These are phyloP conservation scores for Anthoscopus minutus DNA, from an alignment of 2,113 vertebrate genomes.

Conservation along the genomic window DNA sequence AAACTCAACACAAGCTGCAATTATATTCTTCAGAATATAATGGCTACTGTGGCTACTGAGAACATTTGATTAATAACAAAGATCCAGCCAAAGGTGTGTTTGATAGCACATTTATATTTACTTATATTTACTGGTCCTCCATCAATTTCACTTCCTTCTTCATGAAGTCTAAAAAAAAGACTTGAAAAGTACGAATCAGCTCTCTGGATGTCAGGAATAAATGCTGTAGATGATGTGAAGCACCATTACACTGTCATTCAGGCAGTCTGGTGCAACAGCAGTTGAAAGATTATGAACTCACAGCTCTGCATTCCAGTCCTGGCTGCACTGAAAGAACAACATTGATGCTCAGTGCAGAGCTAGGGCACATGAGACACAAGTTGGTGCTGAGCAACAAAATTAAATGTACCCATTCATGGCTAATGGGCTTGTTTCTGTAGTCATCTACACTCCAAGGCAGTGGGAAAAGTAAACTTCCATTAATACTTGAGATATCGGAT, in stretches of 20 bases:
- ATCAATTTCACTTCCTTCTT: neutral
- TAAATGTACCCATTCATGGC: neutral
- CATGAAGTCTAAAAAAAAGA: neutral
- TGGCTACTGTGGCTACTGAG: neutral
- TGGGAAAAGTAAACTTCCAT: neutral
- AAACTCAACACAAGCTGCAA: neutral
- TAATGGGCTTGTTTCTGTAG: neutral
- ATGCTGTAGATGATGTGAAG: neutral
- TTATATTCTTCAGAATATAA: neutral
- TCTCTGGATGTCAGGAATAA: neutral
- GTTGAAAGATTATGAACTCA: neutral
- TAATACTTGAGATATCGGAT: neutral
- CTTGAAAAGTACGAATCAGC: neutral
- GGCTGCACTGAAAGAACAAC: neutral
- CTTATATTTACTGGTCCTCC: neutral
- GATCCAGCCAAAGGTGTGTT: neutral
- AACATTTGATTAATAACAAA: neutral
- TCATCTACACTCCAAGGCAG: neutral
- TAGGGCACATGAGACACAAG: neutral
- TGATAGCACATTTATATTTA: neutral
- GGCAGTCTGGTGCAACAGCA: neutral
- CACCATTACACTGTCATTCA: neutral
- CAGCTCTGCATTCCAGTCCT: neutral
- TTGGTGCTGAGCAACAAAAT: neutral
- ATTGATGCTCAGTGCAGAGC: accelerated